Percentiles rank a stretch among this genome's conserved stretches.
These are phyloP conservation scores for Lepidurus couesii DNA, from an alignment of 1,140 invertebrate genomes.

Conservation along the genomic window DNA sequence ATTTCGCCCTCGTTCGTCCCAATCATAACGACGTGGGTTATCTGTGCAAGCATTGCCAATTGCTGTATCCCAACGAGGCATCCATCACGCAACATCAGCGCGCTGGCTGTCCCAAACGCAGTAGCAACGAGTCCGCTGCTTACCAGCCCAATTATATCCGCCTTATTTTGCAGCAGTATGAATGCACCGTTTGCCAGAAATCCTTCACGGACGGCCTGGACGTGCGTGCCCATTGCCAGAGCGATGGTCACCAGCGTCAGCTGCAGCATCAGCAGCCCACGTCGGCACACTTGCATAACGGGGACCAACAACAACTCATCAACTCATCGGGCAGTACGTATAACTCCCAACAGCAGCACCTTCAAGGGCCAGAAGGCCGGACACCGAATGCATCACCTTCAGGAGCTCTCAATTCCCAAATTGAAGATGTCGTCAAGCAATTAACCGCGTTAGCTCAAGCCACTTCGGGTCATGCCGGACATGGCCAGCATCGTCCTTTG, in stretches of 20 bases:
- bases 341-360: constrained; percentile 24
- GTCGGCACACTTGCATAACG: neutral
- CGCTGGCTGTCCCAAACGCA: constrained; percentile 55
- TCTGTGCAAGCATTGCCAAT: constrained; percentile 77
- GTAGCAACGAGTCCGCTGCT: constrained; percentile 39
- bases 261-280: constrained; percentile 11
- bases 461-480: constrained; percentile 48
- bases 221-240: constrained; percentile 62
- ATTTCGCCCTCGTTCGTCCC: constrained; percentile 41
- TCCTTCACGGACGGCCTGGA: constrained; percentile 47
- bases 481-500: constrained; percentile 39
- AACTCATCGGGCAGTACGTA: neutral
- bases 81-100: constrained; percentile 65
- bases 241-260: constrained; percentile 41
- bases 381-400: constrained; percentile 43
- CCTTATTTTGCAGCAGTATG: constrained; percentile 51
- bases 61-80: constrained; percentile 69
- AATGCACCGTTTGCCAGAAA: constrained; percentile 44
- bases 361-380: constrained; percentile 31
- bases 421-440: constrained; percentile 76
- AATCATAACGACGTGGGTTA: constrained; percentile 65
- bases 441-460: constrained; percentile 68
- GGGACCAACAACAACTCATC: neutral
- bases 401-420: constrained; percentile 58
- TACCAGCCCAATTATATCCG: constrained; percentile 45